phyloP scores from a whole-genome alignment of 2,888 invertebrate species.

The Scotopteryx bipunctaria region DNA sequence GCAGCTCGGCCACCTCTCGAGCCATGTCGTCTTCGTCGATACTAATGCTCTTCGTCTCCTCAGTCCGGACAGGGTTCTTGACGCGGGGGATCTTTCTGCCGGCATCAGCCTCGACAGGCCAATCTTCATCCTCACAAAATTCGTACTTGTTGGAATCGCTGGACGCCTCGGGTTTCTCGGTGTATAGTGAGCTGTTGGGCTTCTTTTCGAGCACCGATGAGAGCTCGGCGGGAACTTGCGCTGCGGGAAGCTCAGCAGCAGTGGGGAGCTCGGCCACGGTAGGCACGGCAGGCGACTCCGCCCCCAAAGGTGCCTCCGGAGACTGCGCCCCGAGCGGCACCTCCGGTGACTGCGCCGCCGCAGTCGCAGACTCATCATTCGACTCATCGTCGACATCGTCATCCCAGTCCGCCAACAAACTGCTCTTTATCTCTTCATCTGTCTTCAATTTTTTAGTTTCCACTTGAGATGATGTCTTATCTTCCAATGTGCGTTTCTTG shows the following conservation, averaged over 20 bases:
- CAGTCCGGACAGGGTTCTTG: constrained; percentile 71
- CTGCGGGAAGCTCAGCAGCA: constrained; percentile 62
- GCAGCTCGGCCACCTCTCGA: constrained; percentile 84
- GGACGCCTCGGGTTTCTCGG: constrained; percentile 72
- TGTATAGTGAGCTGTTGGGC: constrained; percentile 43
- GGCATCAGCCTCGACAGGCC: constrained; percentile 79
- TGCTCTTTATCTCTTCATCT: constrained; percentile 86
- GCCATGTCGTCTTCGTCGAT: constrained; percentile 77
- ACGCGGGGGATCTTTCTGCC: constrained; percentile 87
- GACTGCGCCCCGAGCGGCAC: constrained; percentile 65
- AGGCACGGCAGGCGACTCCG: constrained; percentile 67
- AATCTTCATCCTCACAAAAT: constrained; percentile 89
- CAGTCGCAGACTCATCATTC: constrained; percentile 50
- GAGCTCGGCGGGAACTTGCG: constrained; percentile 52
- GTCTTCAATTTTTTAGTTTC: constrained; percentile 80
- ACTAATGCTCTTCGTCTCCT: constrained; percentile 68
- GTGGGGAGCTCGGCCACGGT: constrained; percentile 65
- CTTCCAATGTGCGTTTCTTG: constrained; percentile 69
- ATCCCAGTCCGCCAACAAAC: constrained; percentile 90
- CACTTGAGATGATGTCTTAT: constrained; percentile 45
- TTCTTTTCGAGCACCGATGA: constrained; percentile 53
- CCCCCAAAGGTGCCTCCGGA: constrained; percentile 59
- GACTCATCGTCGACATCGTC: constrained; percentile 82
- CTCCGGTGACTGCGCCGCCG: constrained; percentile 62
- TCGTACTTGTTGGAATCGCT: constrained; percentile 90